These are phyloP conservation scores for Idaea biselata DNA, from an alignment of 2,888 invertebrate species.

Conservation along the genomic window DNA sequence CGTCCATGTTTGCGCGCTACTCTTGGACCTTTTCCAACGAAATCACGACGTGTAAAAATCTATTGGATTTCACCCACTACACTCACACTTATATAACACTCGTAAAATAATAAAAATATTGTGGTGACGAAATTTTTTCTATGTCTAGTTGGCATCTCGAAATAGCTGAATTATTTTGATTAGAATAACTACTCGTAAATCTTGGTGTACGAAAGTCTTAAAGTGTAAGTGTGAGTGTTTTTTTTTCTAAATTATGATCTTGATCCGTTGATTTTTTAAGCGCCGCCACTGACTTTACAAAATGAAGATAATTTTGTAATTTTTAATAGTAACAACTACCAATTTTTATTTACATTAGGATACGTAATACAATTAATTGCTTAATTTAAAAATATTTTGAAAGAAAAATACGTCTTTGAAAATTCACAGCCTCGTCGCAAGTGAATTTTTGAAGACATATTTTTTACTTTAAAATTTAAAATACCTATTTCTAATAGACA, in stretches of 20 bases:
- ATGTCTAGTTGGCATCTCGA: background rate
- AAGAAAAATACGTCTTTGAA: no score
- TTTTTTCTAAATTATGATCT: background rate
- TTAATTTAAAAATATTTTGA: no score
- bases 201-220: background rate
- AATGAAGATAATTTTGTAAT: background rate
- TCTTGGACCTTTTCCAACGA: slow-evolving; percentile 64
- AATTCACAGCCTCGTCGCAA: no score
- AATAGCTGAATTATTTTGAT: background rate
- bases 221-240: background rate
- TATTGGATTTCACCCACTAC: slow-evolving; percentile 50
- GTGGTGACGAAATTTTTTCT: slow-evolving; percentile 24
- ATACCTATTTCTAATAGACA: no score
- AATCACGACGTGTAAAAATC: slow-evolving; percentile 47
- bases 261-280: background rate
- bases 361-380: no score
- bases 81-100: no score
- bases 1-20: slow-evolving; percentile 57
- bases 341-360: no score
- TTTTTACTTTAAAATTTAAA: no score
- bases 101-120: slow-evolving; percentile 47
- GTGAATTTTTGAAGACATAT: no score
- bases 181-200: background rate
- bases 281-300: background rate
- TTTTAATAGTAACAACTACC: background rate